A percentile compares a stretch with the other conserved stretches of the same genome.
These are phyloP conservation scores for Pavo muticus DNA, from an alignment of 2,113 vertebrate species.

Conservation along the genomic window DNA sequence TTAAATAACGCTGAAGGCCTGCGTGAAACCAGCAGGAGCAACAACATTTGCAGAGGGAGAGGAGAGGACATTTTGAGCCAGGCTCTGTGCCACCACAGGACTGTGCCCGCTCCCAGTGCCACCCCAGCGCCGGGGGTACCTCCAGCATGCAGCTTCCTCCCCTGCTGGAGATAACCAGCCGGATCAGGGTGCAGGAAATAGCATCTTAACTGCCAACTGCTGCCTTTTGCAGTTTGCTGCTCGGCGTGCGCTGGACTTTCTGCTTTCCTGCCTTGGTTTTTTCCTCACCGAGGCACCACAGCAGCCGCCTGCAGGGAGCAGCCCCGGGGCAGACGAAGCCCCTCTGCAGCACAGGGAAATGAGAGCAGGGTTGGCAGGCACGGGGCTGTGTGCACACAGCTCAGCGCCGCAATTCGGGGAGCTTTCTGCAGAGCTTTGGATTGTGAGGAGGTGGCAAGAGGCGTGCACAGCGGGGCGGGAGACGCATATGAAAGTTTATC, in stretches of 20 bases:
- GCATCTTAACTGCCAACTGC: not conserved
- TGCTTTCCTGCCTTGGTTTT: not conserved
- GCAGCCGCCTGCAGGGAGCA: not conserved
- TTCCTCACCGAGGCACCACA: not conserved
- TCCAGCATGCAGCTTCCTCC: not conserved
- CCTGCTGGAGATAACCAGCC: not conserved
- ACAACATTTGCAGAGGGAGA: not conserved
- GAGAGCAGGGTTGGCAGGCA: not conserved
- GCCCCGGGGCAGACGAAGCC: not conserved
- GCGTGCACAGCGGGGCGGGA: fast-evolving
- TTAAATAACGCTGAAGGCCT: conserved; percentile 20
- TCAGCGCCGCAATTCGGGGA: not conserved
- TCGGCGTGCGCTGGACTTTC: not conserved
- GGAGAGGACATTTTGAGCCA: not conserved
- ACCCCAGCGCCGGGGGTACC: not conserved
- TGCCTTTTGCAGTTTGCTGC: not conserved
- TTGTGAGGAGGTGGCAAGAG: not conserved
- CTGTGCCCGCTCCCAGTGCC: not conserved
- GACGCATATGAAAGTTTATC: not conserved
- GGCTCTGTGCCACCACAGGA: not conserved
- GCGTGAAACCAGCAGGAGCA: not conserved
- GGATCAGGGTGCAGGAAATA: not conserved
- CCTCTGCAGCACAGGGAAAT: not conserved
- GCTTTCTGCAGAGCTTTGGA: not conserved
- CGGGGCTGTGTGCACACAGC: not conserved